Conservation (phyloP, 2,888 invertebrate genomes). For the Platycnemis pennipes region DNA sequence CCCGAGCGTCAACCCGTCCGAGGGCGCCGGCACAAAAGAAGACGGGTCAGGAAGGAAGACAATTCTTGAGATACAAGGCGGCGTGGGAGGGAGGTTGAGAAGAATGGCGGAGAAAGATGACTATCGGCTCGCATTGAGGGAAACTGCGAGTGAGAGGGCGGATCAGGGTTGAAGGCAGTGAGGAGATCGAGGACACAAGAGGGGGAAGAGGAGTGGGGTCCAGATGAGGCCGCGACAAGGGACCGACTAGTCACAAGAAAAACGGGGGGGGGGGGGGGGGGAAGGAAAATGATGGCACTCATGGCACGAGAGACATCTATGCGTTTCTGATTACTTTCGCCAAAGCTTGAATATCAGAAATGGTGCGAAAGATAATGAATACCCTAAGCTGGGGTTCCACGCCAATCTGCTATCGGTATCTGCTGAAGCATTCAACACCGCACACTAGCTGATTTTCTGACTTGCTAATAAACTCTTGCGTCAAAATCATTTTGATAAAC, state of each 20-base stretch:
- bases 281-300: too few relatives aligned
- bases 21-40: background rate
- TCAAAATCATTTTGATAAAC: too few relatives aligned
- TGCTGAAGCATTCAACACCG: too few relatives aligned
- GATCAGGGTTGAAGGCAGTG: background rate
- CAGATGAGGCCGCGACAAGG: background rate
- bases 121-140: background rate
- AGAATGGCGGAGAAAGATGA: background rate
- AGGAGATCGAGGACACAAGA: background rate
- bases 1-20: background rate
- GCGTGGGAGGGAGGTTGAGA: background rate
- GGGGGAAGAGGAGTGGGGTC: background rate
- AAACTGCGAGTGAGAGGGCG: background rate
- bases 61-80: background rate
- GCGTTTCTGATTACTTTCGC: too few relatives aligned
- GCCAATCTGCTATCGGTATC: too few relatives aligned
- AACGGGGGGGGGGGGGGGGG: background rate
- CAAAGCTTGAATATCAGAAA: too few relatives aligned
- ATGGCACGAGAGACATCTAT: too few relatives aligned
- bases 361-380: too few relatives aligned
- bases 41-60: background rate
- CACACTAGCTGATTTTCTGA: too few relatives aligned
- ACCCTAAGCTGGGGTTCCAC: too few relatives aligned
- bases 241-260: background rate
- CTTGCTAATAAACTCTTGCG: too few relatives aligned